Evolutionary conservation across 2,797 vertebrate genomes (phyloP).

Genomic region (Eupleurogrammus muticus): DNA sequence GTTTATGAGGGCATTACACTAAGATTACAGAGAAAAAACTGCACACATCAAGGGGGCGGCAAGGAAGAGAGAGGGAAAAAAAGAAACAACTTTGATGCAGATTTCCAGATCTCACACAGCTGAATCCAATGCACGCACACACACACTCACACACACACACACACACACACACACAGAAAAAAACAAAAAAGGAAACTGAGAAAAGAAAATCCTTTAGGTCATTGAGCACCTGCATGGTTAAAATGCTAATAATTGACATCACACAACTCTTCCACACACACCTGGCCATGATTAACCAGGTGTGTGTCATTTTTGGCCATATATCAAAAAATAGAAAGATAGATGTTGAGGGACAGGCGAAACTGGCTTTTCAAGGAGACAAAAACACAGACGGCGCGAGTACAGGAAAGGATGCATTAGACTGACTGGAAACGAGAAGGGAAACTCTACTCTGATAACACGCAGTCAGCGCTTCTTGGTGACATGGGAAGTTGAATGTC

Average conservation of each 20-base stretch:
- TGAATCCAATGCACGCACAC: conserved; percentile 67
- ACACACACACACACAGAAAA: too few relatives aligned
- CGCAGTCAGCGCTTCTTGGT: conserved; percentile 61
- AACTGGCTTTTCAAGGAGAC: conserved; percentile 37
- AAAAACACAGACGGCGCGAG: conserved; percentile 45
- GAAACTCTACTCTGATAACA: conserved; percentile 57
- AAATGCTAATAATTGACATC: conserved; percentile 65
- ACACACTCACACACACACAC: too few relatives aligned
- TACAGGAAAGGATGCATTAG: conserved; percentile 57
- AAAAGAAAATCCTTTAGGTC: conserved; percentile 62
- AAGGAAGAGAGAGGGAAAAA: conserved; percentile 79
- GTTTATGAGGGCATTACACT: conserved; percentile 77
- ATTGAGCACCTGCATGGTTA: conserved; percentile 70
- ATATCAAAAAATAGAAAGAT: not conserved
- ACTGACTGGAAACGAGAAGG: conserved; percentile 46
- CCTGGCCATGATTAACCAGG: not conserved
- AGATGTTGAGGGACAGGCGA: not conserved
- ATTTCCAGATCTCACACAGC: conserved; percentile 74
- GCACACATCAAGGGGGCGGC: conserved; percentile 54
- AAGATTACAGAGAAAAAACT: conserved; percentile 79
- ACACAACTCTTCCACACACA: conserved; percentile 9
- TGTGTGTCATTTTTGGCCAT: not conserved
- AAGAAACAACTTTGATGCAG: conserved; percentile 59
- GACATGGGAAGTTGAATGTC: too few relatives aligned
- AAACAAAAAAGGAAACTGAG: conserved; percentile 29